phyloP scores from a whole-genome alignment of 2,888 invertebrate species.

The Chirona hameri region DNA sequence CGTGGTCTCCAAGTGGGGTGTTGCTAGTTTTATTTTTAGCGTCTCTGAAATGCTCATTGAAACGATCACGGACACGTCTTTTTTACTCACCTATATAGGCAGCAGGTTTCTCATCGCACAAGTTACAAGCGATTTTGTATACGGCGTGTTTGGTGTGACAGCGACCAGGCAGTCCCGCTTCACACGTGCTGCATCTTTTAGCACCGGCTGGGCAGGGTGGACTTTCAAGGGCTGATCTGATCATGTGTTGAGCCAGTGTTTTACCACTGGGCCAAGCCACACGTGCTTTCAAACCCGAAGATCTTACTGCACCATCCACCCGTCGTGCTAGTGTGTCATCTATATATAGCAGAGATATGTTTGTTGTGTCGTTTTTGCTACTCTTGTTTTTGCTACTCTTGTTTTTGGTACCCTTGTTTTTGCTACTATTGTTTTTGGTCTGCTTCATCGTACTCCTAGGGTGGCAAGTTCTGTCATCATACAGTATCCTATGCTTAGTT shows the following conservation, averaged over 20 bases:
- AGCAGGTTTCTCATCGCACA: not conserved
- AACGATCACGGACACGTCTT: not conserved
- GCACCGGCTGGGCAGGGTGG: too few relatives aligned
- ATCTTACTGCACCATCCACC: not conserved
- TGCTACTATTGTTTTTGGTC: not conserved
- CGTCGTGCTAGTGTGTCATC: not conserved
- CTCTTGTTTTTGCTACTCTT: not conserved
- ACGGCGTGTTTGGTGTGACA: not conserved
- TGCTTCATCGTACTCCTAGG: not conserved
- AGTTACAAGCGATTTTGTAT: not conserved
- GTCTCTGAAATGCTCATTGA: not conserved
- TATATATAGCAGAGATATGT: not conserved
- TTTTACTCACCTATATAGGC: not conserved
- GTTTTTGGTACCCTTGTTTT: not conserved
- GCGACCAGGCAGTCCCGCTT: too few relatives aligned
- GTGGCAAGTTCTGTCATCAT: too few relatives aligned
- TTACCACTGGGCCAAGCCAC: not conserved
- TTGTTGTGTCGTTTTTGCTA: too few relatives aligned
- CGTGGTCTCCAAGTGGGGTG: too few relatives aligned
- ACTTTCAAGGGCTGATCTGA: not conserved
- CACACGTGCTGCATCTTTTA: too few relatives aligned
- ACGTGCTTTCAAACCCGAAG: not conserved
- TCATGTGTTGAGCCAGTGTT: not conserved
- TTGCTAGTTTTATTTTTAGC: not conserved
- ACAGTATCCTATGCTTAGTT: too few relatives aligned